Evolutionary conservation across 2,797 vertebrate genomes (phyloP), one percentile per base, ranked within the genome.

Genomic region (Karalla daura): DNA sequence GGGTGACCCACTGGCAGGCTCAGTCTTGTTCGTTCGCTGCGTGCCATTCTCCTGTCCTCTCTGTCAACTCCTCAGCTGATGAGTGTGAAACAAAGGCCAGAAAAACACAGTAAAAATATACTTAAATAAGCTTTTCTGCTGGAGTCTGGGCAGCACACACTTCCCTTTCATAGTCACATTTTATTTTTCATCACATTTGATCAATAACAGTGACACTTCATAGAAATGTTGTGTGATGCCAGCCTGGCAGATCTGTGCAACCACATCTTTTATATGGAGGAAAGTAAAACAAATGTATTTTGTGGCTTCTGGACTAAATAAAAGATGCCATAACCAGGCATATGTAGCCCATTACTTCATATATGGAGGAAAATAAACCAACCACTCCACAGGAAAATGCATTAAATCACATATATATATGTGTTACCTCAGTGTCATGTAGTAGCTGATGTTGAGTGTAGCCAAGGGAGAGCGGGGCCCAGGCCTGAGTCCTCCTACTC

Each of bases 401-500:
- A 5, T 27, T 41, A 6, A 46, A 49, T 40, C 20, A 23, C 5
- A 14, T 1, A 32, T 33, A 20, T 39, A 14, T 1, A 32, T 33
- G 17, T 39, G 47, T 35, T 6, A 24, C 11, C 41, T 37, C 13
- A n/a, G 3, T 15, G 4, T 55, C 11, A 20, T 4, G 36, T 13
- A 44, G 24, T 23, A 15, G 18, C 21, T 41, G n/a, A 40, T 75
- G 56, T 70, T 49, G 2, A 37, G 28, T 35, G 43, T 28, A 39
- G 50, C 45, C 23, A 44, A 36, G 17, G 39, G 37, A 66, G 45
- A 70, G 32, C 17, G 17, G 20, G 20, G 43, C n/a, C 39, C 10
- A 17, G 44, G 18, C 27, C 49, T 62, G 41, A 46, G 59, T 68
- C 40, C 51, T 55, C 63, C 30, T 52, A 40, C 54, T 62, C 32